Percentiles rank a stretch among this genome's conserved stretches.
Conservation (phyloP, 2,888 invertebrate species). For the Phoronis australis region DNA sequence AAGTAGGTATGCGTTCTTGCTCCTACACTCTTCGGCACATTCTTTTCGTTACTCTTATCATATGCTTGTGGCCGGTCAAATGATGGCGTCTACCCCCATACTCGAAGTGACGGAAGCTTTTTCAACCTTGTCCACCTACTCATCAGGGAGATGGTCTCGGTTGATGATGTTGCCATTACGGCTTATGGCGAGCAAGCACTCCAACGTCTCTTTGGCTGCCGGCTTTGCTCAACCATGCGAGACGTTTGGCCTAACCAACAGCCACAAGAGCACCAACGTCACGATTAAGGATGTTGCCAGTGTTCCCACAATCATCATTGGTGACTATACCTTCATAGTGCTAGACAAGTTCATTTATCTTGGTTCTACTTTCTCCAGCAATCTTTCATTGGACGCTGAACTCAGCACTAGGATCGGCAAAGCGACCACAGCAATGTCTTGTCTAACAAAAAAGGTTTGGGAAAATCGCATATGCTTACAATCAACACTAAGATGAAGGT, state of each 20-base stretch:
- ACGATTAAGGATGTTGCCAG: not conserved
- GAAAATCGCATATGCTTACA: not conserved
- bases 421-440: slow-evolving; percentile 1
- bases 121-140: not conserved
- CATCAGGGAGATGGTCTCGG: slow-evolving; percentile 11
- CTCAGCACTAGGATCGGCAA: slow-evolving; percentile 7
- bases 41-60: slow-evolving; percentile 6
- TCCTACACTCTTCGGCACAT: slow-evolving; percentile 9
- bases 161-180: slow-evolving; percentile 9
- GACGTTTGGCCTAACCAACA: slow-evolving; percentile 9
- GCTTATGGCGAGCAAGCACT: too few relatives aligned
- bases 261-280: slow-evolving; percentile 4
- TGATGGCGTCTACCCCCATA: slow-evolving; percentile 6
- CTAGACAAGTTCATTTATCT: slow-evolving; percentile 8
- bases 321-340: slow-evolving; percentile 2
- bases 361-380: slow-evolving; percentile 3
- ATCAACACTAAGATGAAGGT: not conserved
- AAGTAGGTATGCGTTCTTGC: slow-evolving; percentile 7
- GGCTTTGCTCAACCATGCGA: slow-evolving; percentile 2
- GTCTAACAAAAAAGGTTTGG: slow-evolving; percentile 5
- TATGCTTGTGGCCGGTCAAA: slow-evolving; percentile 2
- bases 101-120: slow-evolving; percentile 4
- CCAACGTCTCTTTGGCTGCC: too few relatives aligned
- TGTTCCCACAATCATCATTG: not conserved
- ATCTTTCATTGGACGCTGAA: slow-evolving; percentile 7